Conservation (phyloP, 2,797 vertebrate species). For the Pempheris klunzingeri region DNA sequence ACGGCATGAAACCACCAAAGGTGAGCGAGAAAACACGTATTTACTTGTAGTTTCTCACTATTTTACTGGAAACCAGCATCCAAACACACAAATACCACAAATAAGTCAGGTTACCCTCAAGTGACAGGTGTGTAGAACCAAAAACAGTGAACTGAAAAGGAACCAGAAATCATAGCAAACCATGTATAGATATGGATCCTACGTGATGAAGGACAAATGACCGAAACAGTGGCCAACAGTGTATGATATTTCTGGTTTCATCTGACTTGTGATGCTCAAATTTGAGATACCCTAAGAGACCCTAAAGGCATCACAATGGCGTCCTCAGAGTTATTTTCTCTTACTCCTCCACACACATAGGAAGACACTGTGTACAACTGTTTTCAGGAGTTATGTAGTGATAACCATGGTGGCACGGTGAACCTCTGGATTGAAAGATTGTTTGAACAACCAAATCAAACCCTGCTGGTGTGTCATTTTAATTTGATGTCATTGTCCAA, state of each 20-base stretch:
- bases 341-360: background rate
- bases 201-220: too few species aligned
- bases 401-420: background rate
- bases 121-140: too few species aligned
- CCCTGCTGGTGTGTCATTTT: background rate
- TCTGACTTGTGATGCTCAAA: too few species aligned
- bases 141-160: too few species aligned
- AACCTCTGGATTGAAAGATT: background rate
- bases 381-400: background rate
- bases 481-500: background rate
- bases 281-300: background rate
- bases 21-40: background rate
- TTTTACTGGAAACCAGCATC: background rate
- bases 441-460: background rate
- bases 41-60: too few species aligned
- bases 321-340: background rate
- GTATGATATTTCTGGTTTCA: background rate
- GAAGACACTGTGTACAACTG: background rate
- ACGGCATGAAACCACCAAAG: background rate
- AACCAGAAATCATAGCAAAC: too few species aligned
- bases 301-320: background rate
- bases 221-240: too few species aligned
- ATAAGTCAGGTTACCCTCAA: too few species aligned
- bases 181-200: too few species aligned
- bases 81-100: too few species aligned